Percentiles rank a stretch among this genome's conserved stretches.
phyloP scores from a whole-genome alignment of 2,797 vertebrate species.

The Loriculus beryllinus region DNA sequence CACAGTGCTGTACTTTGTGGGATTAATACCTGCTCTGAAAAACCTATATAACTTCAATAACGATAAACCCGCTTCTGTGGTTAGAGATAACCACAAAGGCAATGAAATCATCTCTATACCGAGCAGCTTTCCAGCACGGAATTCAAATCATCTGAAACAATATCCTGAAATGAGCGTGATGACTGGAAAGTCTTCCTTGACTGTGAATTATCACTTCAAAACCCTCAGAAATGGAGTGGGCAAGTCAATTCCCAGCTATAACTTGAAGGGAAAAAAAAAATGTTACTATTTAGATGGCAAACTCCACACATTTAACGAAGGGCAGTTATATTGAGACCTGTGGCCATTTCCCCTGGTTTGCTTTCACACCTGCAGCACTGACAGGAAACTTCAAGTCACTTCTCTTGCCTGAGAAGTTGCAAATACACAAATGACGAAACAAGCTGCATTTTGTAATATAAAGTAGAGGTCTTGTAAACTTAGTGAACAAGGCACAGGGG shows the following conservation, averaged over 20 bases:
- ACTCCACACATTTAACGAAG: neutral
- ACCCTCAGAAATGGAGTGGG: neutral
- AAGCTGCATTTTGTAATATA: conserved; percentile 12
- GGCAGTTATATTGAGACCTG: neutral
- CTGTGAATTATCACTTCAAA: neutral
- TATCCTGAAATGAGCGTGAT: neutral
- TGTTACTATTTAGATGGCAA: neutral
- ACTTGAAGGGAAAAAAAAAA: neutral
- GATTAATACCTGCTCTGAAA: neutral
- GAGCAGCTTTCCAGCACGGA: neutral
- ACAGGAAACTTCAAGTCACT: conserved; percentile 32
- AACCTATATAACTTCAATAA: neutral
- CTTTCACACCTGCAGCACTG: neutral
- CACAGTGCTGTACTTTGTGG: neutral
- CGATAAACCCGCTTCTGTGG: neutral
- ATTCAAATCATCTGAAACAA: neutral
- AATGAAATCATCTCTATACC: neutral
- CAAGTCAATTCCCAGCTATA: neutral
- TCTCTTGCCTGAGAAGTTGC: conserved; percentile 10
- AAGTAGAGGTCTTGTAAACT: neutral
- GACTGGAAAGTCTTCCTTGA: neutral
- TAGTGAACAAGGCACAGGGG: neutral
- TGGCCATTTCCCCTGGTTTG: neutral
- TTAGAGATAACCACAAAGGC: neutral
- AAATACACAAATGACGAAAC: conserved; percentile 23